A percentile compares a stretch with the other conserved stretches of the same genome.
These are phyloP conservation scores for Bubo blakistoni DNA, from an alignment of 2,113 vertebrate species.

Conservation along the genomic window DNA sequence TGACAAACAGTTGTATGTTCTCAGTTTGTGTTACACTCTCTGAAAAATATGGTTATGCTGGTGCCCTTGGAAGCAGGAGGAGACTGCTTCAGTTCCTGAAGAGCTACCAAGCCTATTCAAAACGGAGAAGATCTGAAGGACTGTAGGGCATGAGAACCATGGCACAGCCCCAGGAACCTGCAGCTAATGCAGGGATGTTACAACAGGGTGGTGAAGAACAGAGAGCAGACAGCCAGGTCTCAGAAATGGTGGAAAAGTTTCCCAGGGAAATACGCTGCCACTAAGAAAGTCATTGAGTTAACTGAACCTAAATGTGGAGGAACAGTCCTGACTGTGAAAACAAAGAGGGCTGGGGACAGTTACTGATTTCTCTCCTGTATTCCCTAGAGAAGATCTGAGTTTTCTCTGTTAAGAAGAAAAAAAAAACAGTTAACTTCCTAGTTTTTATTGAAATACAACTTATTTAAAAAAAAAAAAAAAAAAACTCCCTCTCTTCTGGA, in stretches of 20 bases:
- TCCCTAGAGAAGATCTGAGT: not conserved
- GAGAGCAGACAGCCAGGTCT: not conserved
- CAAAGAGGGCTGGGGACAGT: not conserved
- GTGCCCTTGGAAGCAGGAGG: not conserved
- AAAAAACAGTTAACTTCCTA: not conserved
- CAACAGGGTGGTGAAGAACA: accelerated
- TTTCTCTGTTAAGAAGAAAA: not conserved
- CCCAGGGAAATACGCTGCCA: not conserved
- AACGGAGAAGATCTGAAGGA: not conserved
- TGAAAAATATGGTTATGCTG: not conserved
- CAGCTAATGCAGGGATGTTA: not conserved
- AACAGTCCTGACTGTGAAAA: not conserved
- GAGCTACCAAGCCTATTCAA: not conserved
- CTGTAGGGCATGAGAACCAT: not conserved
- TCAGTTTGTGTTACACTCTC: not conserved
- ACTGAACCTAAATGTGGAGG: not conserved
- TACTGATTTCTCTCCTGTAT: not conserved
- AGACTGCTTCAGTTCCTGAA: not conserved
- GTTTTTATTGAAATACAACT: not conserved
- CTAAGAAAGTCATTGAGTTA: not conserved
- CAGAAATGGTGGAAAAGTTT: not conserved
- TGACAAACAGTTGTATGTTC: not conserved
- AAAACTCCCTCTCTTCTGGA: not conserved
- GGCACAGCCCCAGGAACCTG: not conserved
- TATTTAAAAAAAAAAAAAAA: not conserved